Base-by-base conservation (phyloP, 2,888 invertebrate genomes). In the Calliphora vomitoria region DNA sequence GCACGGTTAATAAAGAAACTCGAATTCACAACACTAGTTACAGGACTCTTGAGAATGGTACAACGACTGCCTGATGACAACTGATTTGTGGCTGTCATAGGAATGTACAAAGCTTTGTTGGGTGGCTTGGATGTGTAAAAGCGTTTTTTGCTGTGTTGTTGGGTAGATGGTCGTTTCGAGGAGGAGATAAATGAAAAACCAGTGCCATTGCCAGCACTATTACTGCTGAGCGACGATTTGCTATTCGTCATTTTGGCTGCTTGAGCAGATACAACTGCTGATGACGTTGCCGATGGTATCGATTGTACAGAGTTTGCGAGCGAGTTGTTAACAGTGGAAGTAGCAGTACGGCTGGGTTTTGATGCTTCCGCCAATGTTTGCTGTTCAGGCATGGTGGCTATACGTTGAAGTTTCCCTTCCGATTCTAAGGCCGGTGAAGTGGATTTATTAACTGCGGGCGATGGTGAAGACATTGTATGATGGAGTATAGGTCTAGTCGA, bases 51-150 rank as follows among this genome's bases (percentile, higher is more conserved):
- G 3, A 93, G 91, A 11, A 92, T 91, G 86, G 90, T 91, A 38
- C 90, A 90, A 31, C 72, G 89, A 25, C 74, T 82, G 13, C 86
- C 64, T 35, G 88, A 60, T 41, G 82, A 68, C 62, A 84, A 82
- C 25, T 85, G 88, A 82, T 85, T 90, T 71, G 89, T 85, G 20
- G 89, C 90, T 81, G 90, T 90, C 92, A 96, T 94, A 5, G 96
- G 96, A 95, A 96, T 96, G 91, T 96, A 96, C 92, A 96, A 94
- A 91, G 96, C 96, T 93, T 96, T 95, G 91, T 96, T 96, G 90
- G 95, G 95, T 82, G 94, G 94, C 50, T 90, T 90, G 69, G 91
- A 88, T 44, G 94, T 94, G 86, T 94, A 94, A 89, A 95, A 95
- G 90, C 94, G 95, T 78, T 93, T 93, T 88, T 93, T 94, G 58